Percentiles rank a stretch among this genome's conserved stretches.
phyloP scores from a whole-genome alignment of 2,113 vertebrate species.

The Rhabdomys dilectus region DNA sequence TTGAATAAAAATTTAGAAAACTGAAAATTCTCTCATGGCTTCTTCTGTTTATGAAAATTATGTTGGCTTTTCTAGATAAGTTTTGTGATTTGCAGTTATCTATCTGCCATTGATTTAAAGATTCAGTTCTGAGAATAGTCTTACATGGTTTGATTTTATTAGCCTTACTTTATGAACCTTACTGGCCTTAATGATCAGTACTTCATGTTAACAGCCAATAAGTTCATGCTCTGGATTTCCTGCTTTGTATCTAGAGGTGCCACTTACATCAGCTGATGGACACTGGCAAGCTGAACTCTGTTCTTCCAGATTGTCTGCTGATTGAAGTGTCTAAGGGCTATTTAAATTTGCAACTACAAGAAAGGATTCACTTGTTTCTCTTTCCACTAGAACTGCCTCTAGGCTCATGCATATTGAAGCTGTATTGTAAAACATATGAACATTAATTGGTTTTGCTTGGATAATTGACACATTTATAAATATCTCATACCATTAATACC shows the following conservation, averaged over 20 bases:
- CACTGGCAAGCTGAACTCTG: not conserved
- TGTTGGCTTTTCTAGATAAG: not conserved
- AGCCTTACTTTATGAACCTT: not conserved
- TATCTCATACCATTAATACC: not conserved
- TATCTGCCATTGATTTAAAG: not conserved
- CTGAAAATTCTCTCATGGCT: not conserved
- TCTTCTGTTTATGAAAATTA: not conserved
- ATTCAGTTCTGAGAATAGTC: not conserved
- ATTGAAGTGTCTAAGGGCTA: rapidly evolving
- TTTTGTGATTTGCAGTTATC: not conserved
- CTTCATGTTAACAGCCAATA: not conserved
- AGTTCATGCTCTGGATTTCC: not conserved
- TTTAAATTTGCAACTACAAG: not conserved
- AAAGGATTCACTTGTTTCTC: not conserved
- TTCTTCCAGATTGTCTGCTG: not conserved
- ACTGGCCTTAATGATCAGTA: not conserved
- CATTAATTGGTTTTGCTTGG: not conserved
- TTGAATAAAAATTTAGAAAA: not conserved
- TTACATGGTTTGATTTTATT: not conserved
- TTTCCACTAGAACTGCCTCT: not conserved
- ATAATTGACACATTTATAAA: not conserved
- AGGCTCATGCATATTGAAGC: not conserved
- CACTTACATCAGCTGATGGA: no score
- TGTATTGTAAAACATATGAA: not conserved
- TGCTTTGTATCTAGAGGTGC: not conserved